phyloP scores from a whole-genome alignment of 2,113 vertebrate genomes.

The Ptychochromis oligacanthus region DNA sequence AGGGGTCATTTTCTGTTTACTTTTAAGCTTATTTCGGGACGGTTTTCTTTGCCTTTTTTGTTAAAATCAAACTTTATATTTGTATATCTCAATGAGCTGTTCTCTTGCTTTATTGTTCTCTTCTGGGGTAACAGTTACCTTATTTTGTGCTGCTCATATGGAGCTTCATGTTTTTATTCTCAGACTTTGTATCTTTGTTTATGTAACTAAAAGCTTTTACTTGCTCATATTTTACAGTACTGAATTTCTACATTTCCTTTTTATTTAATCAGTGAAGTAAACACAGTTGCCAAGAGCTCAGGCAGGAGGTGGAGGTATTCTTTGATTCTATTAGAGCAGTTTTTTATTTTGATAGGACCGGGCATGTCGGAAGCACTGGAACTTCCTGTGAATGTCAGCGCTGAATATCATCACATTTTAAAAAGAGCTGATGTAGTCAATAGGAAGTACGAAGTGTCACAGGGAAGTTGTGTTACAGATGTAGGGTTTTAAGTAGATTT shows the following conservation, averaged over 20 bases:
- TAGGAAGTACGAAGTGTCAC: background rate
- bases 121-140: accelerated
- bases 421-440: no score
- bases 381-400: background rate
- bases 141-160: background rate
- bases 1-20: background rate
- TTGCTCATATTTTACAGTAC: background rate
- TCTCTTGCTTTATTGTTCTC: background rate
- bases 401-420: no score
- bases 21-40: background rate
- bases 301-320: background rate
- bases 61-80: background rate
- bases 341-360: background rate
- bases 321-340: background rate
- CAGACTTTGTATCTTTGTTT: no score
- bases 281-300: background rate
- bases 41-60: background rate
- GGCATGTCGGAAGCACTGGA: background rate
- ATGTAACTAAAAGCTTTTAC: background rate
- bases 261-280: background rate
- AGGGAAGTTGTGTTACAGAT: background rate
- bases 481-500: background rate
- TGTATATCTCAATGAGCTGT: background rate
- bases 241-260: background rate
- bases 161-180: no score